Percentiles rank a stretch among this genome's conserved stretches.
Conservation (phyloP, 2,888 invertebrate species). For the Torymus texanus region DNA sequence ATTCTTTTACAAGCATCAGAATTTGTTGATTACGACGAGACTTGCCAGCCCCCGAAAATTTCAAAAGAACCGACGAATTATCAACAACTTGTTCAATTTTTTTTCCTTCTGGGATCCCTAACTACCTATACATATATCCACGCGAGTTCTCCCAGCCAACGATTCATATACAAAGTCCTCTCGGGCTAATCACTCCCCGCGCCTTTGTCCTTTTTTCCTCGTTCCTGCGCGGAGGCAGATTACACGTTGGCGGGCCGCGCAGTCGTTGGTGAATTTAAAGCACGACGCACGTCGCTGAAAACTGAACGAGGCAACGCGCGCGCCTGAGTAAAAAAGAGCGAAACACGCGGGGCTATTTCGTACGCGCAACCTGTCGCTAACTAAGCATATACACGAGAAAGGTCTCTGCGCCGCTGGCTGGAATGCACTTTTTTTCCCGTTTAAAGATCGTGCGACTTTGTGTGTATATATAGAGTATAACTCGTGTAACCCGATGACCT, state of each 20-base stretch:
- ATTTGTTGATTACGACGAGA: too few species aligned
- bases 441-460: not conserved
- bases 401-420: not conserved
- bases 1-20: too few species aligned
- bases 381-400: constrained; percentile 4
- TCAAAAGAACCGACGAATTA: too few species aligned
- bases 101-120: too few species aligned
- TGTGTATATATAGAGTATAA: not conserved
- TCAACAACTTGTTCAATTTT: too few species aligned
- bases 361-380: constrained; percentile 43
- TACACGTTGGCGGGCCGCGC: not conserved
- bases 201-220: too few species aligned
- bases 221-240: not conserved
- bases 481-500: constrained; percentile 11
- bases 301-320: constrained; percentile 2
- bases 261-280: not conserved
- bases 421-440: constrained; percentile 27
- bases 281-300: constrained; percentile 5
- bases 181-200: too few species aligned
- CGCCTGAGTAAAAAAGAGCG: constrained; percentile 2
- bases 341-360: constrained; percentile 12
- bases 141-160: too few species aligned
- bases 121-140: too few species aligned
- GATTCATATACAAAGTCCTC: too few species aligned
- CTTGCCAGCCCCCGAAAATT: too few species aligned